Percentiles rank a stretch among this genome's conserved stretches.
Conservation (phyloP, 2,113 vertebrate genomes). For the Megaleporinus macrocephalus region DNA sequence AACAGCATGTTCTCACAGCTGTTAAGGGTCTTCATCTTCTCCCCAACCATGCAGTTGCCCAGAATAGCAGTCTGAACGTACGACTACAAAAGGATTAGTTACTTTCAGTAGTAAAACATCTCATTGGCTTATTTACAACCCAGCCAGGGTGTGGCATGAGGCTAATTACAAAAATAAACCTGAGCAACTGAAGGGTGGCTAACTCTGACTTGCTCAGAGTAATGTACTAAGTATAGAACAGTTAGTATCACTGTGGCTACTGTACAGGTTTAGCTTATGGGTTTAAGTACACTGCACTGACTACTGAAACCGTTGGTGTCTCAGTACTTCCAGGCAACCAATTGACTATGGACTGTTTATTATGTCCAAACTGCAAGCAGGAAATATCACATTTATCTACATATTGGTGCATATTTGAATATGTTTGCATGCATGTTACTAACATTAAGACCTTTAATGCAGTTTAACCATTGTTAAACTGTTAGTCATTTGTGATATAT, state of each 20-base stretch:
- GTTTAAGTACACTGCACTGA: neutral
- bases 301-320: too few species aligned
- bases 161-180: conserved; percentile 52
- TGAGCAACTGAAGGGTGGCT: neutral
- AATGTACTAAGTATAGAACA: neutral
- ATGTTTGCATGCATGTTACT: too few species aligned
- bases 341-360: too few species aligned
- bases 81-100: conserved; percentile 89
- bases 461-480: too few species aligned
- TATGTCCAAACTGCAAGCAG: neutral
- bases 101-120: conserved; percentile 79
- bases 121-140: conserved; percentile 82
- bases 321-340: too few species aligned
- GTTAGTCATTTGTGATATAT: too few species aligned
- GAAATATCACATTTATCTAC: too few species aligned
- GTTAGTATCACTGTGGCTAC: neutral
- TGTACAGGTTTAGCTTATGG: neutral
- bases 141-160: conserved; percentile 44
- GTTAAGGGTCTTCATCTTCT: conserved; percentile 83
- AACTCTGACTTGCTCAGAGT: neutral
- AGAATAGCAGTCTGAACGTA: conserved; percentile 86
- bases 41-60: conserved; percentile 82
- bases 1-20: conserved; percentile 88
- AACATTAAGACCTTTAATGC: too few species aligned
- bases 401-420: too few species aligned